A percentile compares a stretch with the other conserved stretches of the same genome.
Conservation (phyloP, 2,113 vertebrate genomes). For the Scomber japonicus region DNA sequence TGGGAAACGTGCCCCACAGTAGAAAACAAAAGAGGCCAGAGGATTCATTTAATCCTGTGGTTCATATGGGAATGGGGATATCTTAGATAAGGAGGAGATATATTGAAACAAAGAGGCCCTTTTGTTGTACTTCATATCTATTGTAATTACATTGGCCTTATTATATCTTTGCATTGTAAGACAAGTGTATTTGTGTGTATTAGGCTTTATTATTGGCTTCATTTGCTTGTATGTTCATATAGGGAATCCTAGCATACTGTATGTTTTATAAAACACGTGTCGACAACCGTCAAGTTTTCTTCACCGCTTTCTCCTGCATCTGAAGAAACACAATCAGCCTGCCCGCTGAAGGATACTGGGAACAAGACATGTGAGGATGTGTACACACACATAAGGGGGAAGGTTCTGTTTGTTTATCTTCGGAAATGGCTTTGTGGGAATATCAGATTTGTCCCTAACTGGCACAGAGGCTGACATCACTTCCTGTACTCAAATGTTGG, state of each 20-base stretch:
- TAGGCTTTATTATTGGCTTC: slow-evolving; percentile 13
- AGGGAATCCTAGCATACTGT: not conserved
- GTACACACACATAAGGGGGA: slow-evolving; percentile 50
- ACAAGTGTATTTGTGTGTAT: slow-evolving; percentile 19
- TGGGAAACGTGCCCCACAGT: slow-evolving; percentile 71
- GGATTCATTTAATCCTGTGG: slow-evolving; percentile 63
- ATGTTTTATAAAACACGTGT: slow-evolving; percentile 20
- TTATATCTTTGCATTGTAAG: slow-evolving; percentile 37
- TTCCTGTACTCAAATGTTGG: slow-evolving; percentile 75
- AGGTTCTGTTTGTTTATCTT: slow-evolving; percentile 79
- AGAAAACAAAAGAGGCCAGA: slow-evolving; percentile 40
- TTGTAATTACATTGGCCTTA: slow-evolving; percentile 40
- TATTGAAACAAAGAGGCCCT: slow-evolving; percentile 40
- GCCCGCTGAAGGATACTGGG: slow-evolving; percentile 47
- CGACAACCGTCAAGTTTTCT: slow-evolving; percentile 7
- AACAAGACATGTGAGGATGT: slow-evolving; percentile 51
- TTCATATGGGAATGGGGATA: slow-evolving; percentile 60
- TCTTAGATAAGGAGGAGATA: slow-evolving; percentile 34
- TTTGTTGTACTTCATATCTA: slow-evolving; percentile 19
- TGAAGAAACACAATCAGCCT: slow-evolving; percentile 49
- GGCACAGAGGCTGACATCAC: slow-evolving; percentile 79
- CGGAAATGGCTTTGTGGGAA: slow-evolving; percentile 83
- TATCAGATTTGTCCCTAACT: slow-evolving; percentile 78
- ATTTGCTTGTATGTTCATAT: slow-evolving; percentile 1
- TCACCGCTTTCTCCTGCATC: slow-evolving; percentile 19